These are phyloP conservation scores for Strigamia crassipes DNA, from an alignment of 2,888 invertebrate species.

Conservation along the genomic window DNA sequence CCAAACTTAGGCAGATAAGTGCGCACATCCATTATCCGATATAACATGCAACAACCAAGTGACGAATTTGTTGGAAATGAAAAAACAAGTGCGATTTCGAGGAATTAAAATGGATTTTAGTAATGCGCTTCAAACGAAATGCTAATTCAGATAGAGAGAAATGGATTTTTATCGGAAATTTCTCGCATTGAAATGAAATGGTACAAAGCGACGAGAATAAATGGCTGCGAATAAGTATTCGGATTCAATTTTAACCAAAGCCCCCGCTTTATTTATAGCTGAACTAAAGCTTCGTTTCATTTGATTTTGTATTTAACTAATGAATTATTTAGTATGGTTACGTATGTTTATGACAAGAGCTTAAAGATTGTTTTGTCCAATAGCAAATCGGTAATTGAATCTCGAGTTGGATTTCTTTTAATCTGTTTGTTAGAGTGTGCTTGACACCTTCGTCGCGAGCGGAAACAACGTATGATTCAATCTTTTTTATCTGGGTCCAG, in stretches of 20 bases:
- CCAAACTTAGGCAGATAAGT: neutral
- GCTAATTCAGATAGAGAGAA: neutral
- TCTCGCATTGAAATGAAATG: neutral
- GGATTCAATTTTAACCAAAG: neutral
- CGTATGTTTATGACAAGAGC: too few relatives aligned
- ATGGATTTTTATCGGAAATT: neutral
- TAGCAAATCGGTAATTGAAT: too few relatives aligned
- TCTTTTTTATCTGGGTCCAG: neutral
- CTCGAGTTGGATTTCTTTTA: neutral
- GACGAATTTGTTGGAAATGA: neutral
- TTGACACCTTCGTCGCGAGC: neutral
- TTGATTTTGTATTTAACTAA: too few relatives aligned
- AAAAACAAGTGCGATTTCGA: neutral
- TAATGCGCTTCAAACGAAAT: neutral
- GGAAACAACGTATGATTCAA: constrained; percentile 25
- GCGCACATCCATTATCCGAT: neutral
- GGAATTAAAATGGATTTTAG: neutral
- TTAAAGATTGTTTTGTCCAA: too few relatives aligned
- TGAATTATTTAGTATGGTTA: too few relatives aligned
- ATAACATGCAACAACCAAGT: neutral
- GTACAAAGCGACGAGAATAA: neutral
- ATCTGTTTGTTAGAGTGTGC: neutral
- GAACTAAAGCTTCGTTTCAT: too few relatives aligned
- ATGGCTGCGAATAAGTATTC: neutral
- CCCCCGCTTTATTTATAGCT: too few relatives aligned